Evolutionary conservation across 2,797 vertebrate species (phyloP), one percentile per base, ranked within the genome.

Genomic region (Ceyx erithaca): DNA sequence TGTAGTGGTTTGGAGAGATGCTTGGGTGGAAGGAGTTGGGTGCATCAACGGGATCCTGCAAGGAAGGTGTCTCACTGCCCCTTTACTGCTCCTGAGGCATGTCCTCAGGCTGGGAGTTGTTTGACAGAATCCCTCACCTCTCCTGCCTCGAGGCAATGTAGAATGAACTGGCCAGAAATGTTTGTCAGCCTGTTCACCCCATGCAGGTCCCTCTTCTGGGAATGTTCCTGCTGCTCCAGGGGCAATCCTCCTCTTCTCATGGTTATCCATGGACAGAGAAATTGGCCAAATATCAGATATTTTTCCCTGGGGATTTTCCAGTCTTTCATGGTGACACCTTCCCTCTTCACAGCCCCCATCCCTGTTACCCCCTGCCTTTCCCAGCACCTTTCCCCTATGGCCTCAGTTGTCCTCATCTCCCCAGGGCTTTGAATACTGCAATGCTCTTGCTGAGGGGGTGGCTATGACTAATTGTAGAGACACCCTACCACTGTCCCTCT

Each of bases 401-500:
- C 57, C 75, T 4, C 30, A 31, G 7, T 9, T 12, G 14, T 68
- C 83, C 78, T 76, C 2, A 2, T 41, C 33, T 84, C 57, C 28
- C 45, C 3, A 2, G 37, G 49, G 41, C 23, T 52, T 41, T 61
- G 43, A 45, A 31, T 7, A 14, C 28, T 70, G 43, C 2, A 0
- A 22, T 6, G 40, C 55, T 84, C 25, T 43, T 49, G 68, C 62
- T 1, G 17, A 92, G 89, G 59, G 85, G 80, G 77, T 0, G 28
- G 85, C 64, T 85, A 35, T 94, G 81, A 95, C 76, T 92, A 67
- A 97, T 70, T 23, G 2, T 25, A 21, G 51, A 92, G 77, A 77
- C 92, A 88, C 58, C 43, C 57, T 4, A 3, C 79, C 67, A 62
- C 71, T 1, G 3, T 51, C 85, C 84, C 11, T 4, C 58, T 69